These are phyloP conservation scores for Plusia festucae DNA, from an alignment of 2,888 invertebrate genomes.

Conservation along the genomic window DNA sequence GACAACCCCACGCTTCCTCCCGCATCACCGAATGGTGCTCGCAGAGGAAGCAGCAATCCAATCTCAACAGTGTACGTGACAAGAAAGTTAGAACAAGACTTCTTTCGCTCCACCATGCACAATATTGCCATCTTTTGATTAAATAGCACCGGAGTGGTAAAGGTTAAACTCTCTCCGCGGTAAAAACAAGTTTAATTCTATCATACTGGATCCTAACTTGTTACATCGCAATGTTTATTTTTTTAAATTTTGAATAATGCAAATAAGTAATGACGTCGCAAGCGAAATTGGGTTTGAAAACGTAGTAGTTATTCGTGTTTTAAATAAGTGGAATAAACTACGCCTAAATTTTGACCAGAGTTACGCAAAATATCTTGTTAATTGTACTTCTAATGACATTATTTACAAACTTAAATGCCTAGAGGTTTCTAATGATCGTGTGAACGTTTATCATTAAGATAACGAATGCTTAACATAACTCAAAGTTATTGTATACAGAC, in stretches of 20 bases:
- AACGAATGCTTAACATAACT: constrained; percentile 41
- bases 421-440: constrained; percentile 51
- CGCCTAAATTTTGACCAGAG: constrained; percentile 5
- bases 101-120: constrained; percentile 29
- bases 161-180: constrained; percentile 59
- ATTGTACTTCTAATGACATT: constrained; percentile 37
- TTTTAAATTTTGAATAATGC: constrained; percentile 8
- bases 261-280: not conserved
- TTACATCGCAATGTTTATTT: constrained; percentile 31
- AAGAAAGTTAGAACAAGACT: constrained; percentile 33
- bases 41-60: constrained; percentile 39
- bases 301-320: not conserved
- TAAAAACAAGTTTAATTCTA: constrained; percentile 49
- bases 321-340: constrained; percentile 16
- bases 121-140: constrained; percentile 47
- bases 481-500: constrained; percentile 48
- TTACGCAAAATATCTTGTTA: constrained; percentile 37
- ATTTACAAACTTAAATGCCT: constrained; percentile 44
- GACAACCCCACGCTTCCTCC: constrained; percentile 57
- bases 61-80: constrained; percentile 54
- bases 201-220: constrained; percentile 37
- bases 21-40: constrained; percentile 24
- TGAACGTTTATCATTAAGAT: constrained; percentile 46
- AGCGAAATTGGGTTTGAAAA: too few species aligned
- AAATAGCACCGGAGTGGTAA: constrained; percentile 48